A percentile compares a stretch with the other conserved stretches of the same genome.
Evolutionary conservation across 1,140 invertebrate species (phyloP).

Genomic region (Pentalonia nigronervosa): DNA sequence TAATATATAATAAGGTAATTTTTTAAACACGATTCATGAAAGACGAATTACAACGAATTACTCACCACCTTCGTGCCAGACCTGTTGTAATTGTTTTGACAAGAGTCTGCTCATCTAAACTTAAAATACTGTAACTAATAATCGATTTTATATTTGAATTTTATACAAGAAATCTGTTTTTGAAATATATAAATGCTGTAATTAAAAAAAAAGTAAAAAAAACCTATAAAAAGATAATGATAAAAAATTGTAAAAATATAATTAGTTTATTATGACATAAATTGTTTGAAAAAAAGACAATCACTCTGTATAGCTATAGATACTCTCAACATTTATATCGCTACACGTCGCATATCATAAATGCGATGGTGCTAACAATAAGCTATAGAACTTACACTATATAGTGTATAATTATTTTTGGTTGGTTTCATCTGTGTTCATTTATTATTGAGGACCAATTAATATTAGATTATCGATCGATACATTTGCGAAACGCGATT

Average conservation of each 20-base stretch:
- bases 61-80: too few species aligned
- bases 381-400: too few species aligned
- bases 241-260: neutral
- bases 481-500: neutral
- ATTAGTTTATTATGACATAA: too few species aligned
- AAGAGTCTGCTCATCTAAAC: neutral
- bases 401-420: neutral
- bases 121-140: neutral
- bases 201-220: neutral
- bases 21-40: neutral
- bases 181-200: neutral
- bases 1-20: neutral
- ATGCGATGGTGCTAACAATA: too few species aligned
- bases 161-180: neutral
- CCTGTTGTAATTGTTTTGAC: neutral
- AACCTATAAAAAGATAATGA: neutral
- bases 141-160: neutral
- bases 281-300: too few species aligned
- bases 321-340: too few species aligned
- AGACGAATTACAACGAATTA: too few species aligned
- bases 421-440: neutral
- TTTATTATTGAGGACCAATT: neutral
- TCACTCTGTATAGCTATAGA: too few species aligned
- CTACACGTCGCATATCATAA: too few species aligned
- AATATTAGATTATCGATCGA: neutral